Evolutionary conservation across 2,888 invertebrate genomes (phyloP).

Genomic region (Leptinotarsa peninsularis): DNA sequence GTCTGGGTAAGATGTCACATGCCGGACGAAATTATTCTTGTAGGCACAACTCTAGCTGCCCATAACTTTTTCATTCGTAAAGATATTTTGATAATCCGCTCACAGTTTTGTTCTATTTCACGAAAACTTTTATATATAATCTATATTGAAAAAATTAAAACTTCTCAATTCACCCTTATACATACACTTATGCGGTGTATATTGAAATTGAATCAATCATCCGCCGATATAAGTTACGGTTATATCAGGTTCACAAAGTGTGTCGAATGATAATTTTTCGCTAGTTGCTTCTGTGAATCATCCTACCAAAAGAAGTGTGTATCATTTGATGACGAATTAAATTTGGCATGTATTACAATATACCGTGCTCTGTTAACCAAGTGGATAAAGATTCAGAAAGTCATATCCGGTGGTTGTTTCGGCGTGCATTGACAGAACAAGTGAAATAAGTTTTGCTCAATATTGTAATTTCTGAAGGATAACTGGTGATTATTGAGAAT

Average conservation of each 20-base stretch:
- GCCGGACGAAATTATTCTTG: too few relatives aligned
- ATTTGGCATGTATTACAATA: slow-evolving; percentile 2
- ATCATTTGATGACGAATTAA: slow-evolving; percentile 11
- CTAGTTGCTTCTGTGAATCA: not conserved
- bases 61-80: too few relatives aligned
- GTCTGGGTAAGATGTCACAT: too few relatives aligned
- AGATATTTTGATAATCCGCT: too few relatives aligned
- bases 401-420: not conserved
- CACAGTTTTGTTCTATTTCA: too few relatives aligned
- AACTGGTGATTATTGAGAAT: too few relatives aligned
- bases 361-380: slow-evolving; percentile 36
- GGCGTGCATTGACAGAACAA: not conserved
- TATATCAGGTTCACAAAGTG: not conserved
- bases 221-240: not conserved
- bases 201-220: not conserved
- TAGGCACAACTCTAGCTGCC: too few relatives aligned
- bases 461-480: too few relatives aligned
- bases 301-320: not conserved
- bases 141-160: too few relatives aligned
- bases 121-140: too few relatives aligned
- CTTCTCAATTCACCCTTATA: too few relatives aligned
- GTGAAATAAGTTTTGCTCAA: not conserved
- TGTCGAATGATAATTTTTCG: not conserved
- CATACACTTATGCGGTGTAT: too few relatives aligned
- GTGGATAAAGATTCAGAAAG: slow-evolving; percentile 6